Evolutionary conservation across 2,888 invertebrate species (phyloP), one percentile per base, ranked within the genome.

Genomic region (Drosophila niveifrons): DNA sequence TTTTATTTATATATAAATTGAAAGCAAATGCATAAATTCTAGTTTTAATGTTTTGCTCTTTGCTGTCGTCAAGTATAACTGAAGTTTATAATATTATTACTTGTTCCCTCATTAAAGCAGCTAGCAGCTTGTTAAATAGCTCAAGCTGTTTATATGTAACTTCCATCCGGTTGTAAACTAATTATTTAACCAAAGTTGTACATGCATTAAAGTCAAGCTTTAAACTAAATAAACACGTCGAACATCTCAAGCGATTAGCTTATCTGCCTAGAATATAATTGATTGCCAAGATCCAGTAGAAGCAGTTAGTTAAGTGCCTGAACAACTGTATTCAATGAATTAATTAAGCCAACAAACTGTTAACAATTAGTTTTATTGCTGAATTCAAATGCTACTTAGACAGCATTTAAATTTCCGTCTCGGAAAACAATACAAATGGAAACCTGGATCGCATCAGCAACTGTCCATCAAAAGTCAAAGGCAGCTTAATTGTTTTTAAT

Each of bases 401-500:
- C 67, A 66, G 51, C 51, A 69, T 68, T 71, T 57, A 67, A 75
- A 75, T 78, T 66, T 15, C 51, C 48, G 53, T 28, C 41, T 53
- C 55, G 62, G 41, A 51, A 51, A 28, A 46, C 23, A 57, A 68
- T 57, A 29, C 55, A 55, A 15, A 55, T 31, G 18, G 31, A 36
- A 55, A 44, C 31, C 55, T 59, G 71, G n/a, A 3, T 18, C 9
- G 50, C 56, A 77, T 80, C 77, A 39, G 47, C 46, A 28, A 52
- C 50, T 67, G 66, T 23, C 66, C 70, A 78, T 72, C 85, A 78
- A 67, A 67, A 80, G 75, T 67, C 75, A 23, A 23, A 23, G 39
- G 61, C 47, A 50, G 63, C 68, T 88, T 85, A 83, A 83, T 89
- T 83, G 88, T 72, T 58, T 85, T 88, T 88, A 81, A 87, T 82